These are phyloP conservation scores for Eupithecia inturbata DNA, from an alignment of 2,888 invertebrate species.

Conservation along the genomic window DNA sequence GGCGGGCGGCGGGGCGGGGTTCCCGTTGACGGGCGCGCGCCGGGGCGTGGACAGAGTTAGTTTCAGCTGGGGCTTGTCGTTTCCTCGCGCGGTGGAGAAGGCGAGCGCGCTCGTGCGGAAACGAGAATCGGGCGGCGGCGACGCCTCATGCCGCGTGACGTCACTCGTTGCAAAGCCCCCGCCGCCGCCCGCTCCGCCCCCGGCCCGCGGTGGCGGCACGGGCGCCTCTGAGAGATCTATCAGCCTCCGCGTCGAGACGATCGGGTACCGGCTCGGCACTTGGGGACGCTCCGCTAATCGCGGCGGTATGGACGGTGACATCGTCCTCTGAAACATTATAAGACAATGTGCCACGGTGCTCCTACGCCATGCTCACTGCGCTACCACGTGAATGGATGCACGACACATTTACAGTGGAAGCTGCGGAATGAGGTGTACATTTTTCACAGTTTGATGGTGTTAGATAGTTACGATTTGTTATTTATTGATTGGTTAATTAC, in stretches of 20 bases:
- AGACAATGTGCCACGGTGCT: slow-evolving; percentile 78
- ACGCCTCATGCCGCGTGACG: slow-evolving; percentile 68
- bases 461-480: background rate
- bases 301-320: slow-evolving; percentile 76
- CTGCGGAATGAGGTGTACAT: slow-evolving; percentile 33
- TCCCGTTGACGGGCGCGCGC: slow-evolving; percentile 52
- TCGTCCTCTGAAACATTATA: slow-evolving; percentile 80
- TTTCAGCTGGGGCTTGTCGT: slow-evolving; percentile 71
- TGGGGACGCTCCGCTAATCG: slow-evolving; percentile 78
- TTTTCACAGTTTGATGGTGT: slow-evolving; percentile 12
- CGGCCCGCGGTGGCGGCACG: slow-evolving; percentile 68
- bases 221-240: slow-evolving; percentile 77
- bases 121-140: slow-evolving; percentile 40
- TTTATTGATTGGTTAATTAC: background rate
- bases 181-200: slow-evolving; percentile 53
- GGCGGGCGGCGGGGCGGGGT: slow-evolving; percentile 48
- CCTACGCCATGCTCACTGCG: slow-evolving; percentile 69
- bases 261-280: slow-evolving; percentile 75
- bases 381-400: slow-evolving; percentile 41
- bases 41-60: slow-evolving; percentile 61
- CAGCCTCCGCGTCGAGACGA: slow-evolving; percentile 75
- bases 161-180: slow-evolving; percentile 65
- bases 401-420: slow-evolving; percentile 50
- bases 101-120: slow-evolving; percentile 79
- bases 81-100: slow-evolving; percentile 65